phyloP scores from a whole-genome alignment of 2,888 invertebrate species.

The Listrodromus nycthemerus region DNA sequence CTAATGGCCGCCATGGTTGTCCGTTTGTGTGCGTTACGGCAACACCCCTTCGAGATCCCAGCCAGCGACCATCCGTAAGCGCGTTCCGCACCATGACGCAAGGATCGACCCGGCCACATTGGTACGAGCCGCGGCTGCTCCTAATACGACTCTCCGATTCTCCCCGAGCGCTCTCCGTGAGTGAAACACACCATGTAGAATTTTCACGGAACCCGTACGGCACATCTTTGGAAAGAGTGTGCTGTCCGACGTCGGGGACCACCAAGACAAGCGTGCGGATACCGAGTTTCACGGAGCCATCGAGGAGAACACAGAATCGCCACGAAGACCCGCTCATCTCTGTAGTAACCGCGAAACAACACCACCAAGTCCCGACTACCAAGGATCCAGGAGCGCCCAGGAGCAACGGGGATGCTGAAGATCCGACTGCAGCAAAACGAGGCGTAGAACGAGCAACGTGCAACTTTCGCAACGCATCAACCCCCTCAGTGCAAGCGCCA shows the following conservation, averaged over 20 bases:
- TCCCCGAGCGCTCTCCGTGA: neutral
- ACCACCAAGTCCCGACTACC: constrained; percentile 77
- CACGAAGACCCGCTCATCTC: constrained; percentile 31
- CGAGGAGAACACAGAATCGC: neutral
- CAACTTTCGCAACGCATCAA: constrained; percentile 68
- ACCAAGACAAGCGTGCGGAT: neutral
- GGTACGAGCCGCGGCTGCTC: constrained; percentile 18
- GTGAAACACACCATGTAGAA: neutral
- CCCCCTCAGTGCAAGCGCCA: constrained; percentile 56
- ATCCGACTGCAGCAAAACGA: constrained; percentile 21
- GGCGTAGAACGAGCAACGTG: neutral
- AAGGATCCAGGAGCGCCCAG: constrained; percentile 76
- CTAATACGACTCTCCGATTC: constrained; percentile 20
- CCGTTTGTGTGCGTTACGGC: constrained; percentile 16
- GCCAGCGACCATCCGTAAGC: constrained; percentile 37
- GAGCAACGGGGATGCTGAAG: constrained; percentile 65
- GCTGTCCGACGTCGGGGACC: neutral
- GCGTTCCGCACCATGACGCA: constrained; percentile 6
- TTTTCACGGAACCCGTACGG: neutral
- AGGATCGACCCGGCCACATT: constrained; percentile 26
- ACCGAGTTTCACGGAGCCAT: neutral
- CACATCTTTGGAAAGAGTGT: neutral
- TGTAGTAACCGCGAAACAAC: constrained; percentile 78
- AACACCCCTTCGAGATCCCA: constrained; percentile 47
- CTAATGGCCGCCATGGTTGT: constrained; percentile 56